Evolutionary conservation across 2,113 vertebrate species (phyloP).

Genomic region (Noturus placidus): DNA sequence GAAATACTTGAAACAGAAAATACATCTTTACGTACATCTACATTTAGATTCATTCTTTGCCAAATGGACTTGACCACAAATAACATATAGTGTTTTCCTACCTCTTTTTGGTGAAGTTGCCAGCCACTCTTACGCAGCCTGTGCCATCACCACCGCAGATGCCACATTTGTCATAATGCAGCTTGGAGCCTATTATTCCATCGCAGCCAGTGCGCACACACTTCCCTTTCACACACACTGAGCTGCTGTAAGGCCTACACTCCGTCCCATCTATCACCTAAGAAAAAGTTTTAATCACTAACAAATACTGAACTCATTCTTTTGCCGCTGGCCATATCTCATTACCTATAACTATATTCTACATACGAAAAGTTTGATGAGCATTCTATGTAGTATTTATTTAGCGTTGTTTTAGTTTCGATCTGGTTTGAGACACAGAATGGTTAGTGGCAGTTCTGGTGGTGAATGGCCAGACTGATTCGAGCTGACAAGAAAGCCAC

Average conservation of each 20-base stretch:
- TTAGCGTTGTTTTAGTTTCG: neutral
- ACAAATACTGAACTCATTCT: neutral
- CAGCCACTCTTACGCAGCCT: slow-evolving; percentile 86
- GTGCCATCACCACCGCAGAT: slow-evolving; percentile 92
- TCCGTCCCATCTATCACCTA: slow-evolving; percentile 93
- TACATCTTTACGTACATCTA: neutral
- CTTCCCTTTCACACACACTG: slow-evolving; percentile 90
- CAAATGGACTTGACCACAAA: neutral
- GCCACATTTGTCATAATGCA: slow-evolving; percentile 95
- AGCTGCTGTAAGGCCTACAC: slow-evolving; percentile 91
- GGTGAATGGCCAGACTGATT: neutral
- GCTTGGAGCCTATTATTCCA: slow-evolving; percentile 93
- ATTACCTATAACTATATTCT: neutral
- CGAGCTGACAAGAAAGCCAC: neutral
- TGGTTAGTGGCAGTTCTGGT: neutral
- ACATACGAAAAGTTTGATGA: neutral
- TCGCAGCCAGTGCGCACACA: slow-evolving; percentile 94
- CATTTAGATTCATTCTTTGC: neutral
- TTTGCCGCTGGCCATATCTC: neutral
- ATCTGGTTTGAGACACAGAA: neutral
- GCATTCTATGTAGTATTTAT: neutral
- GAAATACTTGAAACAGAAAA: neutral
- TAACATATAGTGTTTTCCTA: slow-evolving; percentile 54
- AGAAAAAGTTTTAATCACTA: neutral
- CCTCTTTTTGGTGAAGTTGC: slow-evolving; percentile 95